These are phyloP conservation scores for Ia io DNA, from an alignment of 2,113 vertebrate genomes.

Conservation along the genomic window DNA sequence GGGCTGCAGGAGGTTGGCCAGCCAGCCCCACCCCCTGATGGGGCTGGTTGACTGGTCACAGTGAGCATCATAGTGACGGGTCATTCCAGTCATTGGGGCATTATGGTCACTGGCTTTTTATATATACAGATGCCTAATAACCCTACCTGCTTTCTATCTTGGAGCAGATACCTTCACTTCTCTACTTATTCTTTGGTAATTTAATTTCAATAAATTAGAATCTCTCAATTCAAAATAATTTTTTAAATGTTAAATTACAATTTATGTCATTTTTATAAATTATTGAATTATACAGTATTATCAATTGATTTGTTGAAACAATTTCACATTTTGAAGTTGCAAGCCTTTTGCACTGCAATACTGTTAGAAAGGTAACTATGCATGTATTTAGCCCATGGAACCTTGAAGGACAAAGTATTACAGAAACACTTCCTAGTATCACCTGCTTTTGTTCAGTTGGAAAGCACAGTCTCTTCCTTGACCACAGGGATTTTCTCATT, in stretches of 20 bases:
- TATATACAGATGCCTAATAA: not conserved
- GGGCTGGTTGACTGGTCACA: no score
- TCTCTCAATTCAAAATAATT: not conserved
- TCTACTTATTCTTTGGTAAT: not conserved
- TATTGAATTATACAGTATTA: not conserved
- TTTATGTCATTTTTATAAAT: not conserved
- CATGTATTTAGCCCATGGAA: not conserved
- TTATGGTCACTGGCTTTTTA: no score
- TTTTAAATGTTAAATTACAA: not conserved
- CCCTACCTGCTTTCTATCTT: not conserved
- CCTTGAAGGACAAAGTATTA: not conserved
- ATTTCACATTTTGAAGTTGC: not conserved
- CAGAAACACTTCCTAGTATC: not conserved
- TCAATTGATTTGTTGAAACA: not conserved
- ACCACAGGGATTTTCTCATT: not conserved
- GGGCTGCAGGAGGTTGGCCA: no score
- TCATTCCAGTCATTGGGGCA: no score
- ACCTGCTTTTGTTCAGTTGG: not conserved
- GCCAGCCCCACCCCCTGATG: no score
- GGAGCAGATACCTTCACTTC: not conserved
- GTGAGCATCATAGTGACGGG: no score
- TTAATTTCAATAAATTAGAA: slow-evolving; percentile 6
- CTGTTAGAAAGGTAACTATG: not conserved
- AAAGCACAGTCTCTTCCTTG: not conserved
- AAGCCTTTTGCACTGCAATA: not conserved